phyloP scores from a whole-genome alignment of 2,888 invertebrate species.

The Himalopsyche japonica region DNA sequence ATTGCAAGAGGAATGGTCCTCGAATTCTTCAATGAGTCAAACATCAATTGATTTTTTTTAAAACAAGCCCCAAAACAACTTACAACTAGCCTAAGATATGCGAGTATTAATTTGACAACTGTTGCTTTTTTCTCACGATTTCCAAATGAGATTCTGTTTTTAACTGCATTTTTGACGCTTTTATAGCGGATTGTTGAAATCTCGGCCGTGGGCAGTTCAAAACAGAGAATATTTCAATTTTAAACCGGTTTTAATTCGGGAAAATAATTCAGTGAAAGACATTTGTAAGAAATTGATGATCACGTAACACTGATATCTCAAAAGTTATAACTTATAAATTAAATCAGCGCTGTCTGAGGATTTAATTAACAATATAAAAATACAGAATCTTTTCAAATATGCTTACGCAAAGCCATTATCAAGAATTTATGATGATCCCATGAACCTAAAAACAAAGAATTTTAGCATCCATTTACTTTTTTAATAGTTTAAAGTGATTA shows the following conservation, averaged over 20 bases:
- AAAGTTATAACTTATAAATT: background rate
- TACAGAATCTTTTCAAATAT: background rate
- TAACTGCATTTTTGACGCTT: constrained; percentile 33
- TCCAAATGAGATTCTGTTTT: constrained; percentile 13
- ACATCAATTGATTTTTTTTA: background rate
- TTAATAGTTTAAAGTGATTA: too few species aligned
- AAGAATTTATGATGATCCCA: too few species aligned
- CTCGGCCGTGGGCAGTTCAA: constrained; percentile 20
- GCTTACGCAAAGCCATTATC: too few species aligned
- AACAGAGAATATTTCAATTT: constrained; percentile 28
- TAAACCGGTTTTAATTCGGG: constrained; percentile 24
- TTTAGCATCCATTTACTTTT: too few species aligned
- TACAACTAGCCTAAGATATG: background rate
- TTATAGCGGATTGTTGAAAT: constrained; percentile 32
- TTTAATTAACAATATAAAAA: background rate
- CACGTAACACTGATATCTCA: background rate
- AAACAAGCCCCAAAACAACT: background rate
- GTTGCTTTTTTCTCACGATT: constrained; percentile 13
- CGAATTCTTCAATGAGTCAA: too few species aligned
- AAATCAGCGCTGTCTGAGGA: background rate
- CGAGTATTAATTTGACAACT: background rate
- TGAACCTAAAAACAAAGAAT: too few species aligned
- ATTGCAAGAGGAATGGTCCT: too few species aligned
- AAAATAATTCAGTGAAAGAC: background rate
- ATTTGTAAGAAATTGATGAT: background rate